Evolutionary conservation across 2,113 vertebrate genomes (phyloP).

Genomic region (Nymphicus hollandicus): DNA sequence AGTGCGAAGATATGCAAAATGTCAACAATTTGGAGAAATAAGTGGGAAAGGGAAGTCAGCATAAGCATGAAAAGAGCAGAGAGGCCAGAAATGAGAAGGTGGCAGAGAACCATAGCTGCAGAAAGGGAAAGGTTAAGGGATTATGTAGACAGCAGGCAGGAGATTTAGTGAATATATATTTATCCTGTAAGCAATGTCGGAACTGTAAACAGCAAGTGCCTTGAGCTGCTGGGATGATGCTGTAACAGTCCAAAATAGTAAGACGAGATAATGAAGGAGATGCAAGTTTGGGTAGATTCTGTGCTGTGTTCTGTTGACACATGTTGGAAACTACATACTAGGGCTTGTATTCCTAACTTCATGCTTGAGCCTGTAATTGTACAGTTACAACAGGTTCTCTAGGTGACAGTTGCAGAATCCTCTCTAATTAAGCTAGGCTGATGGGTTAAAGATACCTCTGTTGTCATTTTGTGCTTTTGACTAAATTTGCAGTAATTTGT

Average conservation of each 20-base stretch:
- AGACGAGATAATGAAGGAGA: not conserved
- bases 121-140: constrained; percentile 34
- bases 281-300: not conserved
- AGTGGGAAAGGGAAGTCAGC: not conserved
- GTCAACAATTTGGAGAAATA: not conserved
- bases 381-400: not conserved
- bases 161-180: constrained; percentile 70
- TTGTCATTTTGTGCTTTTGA: not conserved
- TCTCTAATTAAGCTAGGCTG: not conserved
- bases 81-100: not conserved
- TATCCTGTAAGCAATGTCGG: constrained; percentile 57
- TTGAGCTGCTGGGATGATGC: constrained; percentile 1
- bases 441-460: not conserved
- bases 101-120: not conserved
- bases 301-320: not conserved
- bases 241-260: not conserved
- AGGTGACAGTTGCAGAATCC: not conserved
- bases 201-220: not conserved
- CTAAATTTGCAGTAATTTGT: not conserved
- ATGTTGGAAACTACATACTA: not conserved
- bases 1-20: not conserved
- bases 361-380: not conserved
- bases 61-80: not conserved
- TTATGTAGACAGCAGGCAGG: constrained; percentile 21
- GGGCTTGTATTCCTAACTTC: not conserved